Base-by-base conservation (phyloP, 2,113 vertebrate species). In the Oryzias celebensis region DNA sequence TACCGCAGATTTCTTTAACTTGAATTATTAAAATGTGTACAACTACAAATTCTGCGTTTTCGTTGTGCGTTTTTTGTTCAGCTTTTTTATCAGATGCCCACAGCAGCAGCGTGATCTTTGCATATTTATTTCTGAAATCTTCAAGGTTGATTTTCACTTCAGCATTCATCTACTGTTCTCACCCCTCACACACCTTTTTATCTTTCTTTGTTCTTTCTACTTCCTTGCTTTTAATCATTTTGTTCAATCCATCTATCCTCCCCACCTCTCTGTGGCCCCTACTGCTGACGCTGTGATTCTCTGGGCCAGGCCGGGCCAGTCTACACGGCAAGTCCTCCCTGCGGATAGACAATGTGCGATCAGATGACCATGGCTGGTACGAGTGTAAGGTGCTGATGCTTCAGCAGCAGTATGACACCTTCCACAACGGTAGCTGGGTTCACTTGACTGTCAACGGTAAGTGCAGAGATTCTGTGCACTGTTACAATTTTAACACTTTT, bases 381-480 rank as follows among this genome's bases (percentile, higher is more conserved):
- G 97, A 99, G 88, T 99, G 97, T 82, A 98, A 96, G 90, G 96
- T 99, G 76, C 94, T 99, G 87, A 96, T 93, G 91, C 86, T 98
- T 92, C 95, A 98, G 80, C 96, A 98, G 90, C 96, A 99, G 85
- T 97, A 95, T 79, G 94, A 99, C 89, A 96, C 95, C 86, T 98
- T 98, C 88, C 94, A 98, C 91, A 99, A 99, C 0, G 97, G 97
- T 91, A 99, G 95, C 93, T 98, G 97, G 96, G 96, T 96, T 68
- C 94, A 98, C 77, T 95, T 99, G 69, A 98, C 97, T 6, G 95
- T 98, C 88, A 96, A 97, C 0, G 96, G 97, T 98, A 85, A 89
- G 94, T 66, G 51, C 28, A 28, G 26, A 24, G 0, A 13, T 18
- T 3, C 18, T 10, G 10, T 36, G 36, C 36, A 36, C 36, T 36